phyloP scores from a whole-genome alignment of 2,888 invertebrate genomes.

The Tethea ocularis region DNA sequence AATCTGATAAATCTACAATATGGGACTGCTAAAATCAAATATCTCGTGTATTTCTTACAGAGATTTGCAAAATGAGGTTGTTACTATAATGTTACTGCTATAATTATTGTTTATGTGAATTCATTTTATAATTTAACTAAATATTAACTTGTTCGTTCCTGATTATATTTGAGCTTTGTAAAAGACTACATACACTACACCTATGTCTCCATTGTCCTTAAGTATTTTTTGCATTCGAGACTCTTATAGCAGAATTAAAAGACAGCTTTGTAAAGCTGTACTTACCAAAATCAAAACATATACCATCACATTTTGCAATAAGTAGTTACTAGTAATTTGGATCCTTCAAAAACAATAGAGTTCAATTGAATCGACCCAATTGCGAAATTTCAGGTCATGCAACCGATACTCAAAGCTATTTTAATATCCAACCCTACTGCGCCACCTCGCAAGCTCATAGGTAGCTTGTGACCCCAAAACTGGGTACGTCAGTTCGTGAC shows the following conservation, averaged over 20 bases:
- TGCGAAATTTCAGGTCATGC: slow-evolving; percentile 10
- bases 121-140: neutral
- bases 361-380: slow-evolving; percentile 6
- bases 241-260: too few species aligned
- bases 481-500: slow-evolving; percentile 70
- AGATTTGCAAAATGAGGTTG: slow-evolving; percentile 1
- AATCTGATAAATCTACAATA: slow-evolving; percentile 5
- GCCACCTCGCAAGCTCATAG: slow-evolving; percentile 36
- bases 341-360: slow-evolving; percentile 2
- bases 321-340: neutral
- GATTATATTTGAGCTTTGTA: neutral
- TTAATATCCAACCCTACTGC: slow-evolving; percentile 9
- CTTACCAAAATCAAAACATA: neutral
- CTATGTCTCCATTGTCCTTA: too few species aligned
- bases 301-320: neutral
- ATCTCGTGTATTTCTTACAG: slow-evolving; percentile 2
- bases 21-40: slow-evolving; percentile 4
- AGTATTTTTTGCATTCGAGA: too few species aligned
- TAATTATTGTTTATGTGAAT: slow-evolving; percentile 1
- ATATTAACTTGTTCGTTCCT: neutral
- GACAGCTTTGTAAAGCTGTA: neutral
- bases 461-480: slow-evolving; percentile 71
- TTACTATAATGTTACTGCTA: neutral
- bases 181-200: neutral
- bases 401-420: slow-evolving; percentile 4